Conservation (phyloP, 2,797 vertebrate genomes). For the Paedocypris micromegethes region DNA sequence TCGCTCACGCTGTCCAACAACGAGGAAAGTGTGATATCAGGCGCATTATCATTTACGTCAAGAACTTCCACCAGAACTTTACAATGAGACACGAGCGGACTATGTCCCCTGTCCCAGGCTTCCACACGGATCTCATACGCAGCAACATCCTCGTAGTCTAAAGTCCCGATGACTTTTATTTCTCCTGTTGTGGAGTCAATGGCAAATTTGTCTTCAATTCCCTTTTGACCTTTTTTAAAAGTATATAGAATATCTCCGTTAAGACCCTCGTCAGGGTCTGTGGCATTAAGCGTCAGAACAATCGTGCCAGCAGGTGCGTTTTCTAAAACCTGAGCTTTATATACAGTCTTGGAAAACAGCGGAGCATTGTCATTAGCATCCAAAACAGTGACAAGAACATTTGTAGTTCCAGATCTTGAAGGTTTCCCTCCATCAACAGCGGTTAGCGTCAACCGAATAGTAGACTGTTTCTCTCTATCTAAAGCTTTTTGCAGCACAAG, state of each 20-base stretch:
- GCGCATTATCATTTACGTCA: conserved; percentile 53
- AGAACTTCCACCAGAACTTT: conserved; percentile 53
- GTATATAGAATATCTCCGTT: conserved; percentile 59
- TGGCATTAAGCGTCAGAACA: conserved; percentile 56
- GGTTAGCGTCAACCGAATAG: conserved; percentile 54
- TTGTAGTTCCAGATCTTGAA: conserved; percentile 50
- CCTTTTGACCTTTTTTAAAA: conserved; percentile 48
- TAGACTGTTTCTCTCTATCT: conserved; percentile 51
- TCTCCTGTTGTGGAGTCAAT: conserved; percentile 55
- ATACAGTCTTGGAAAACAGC: conserved; percentile 56
- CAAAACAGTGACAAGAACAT: conserved; percentile 51
- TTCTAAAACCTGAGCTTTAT: conserved; percentile 55
- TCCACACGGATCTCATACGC: conserved; percentile 46
- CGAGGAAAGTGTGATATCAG: conserved; percentile 59
- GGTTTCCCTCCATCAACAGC: conserved; percentile 62
- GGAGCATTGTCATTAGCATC: conserved; percentile 65
- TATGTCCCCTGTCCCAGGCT: conserved; percentile 47
- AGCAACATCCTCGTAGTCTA: conserved; percentile 46
- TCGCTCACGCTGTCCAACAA: conserved; percentile 63
- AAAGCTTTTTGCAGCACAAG: conserved; percentile 52
- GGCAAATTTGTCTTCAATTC: conserved; percentile 51
- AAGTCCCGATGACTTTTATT: conserved; percentile 42
- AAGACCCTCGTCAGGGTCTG: conserved; percentile 55
- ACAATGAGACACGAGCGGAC: conserved; percentile 40
- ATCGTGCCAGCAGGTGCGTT: conserved; percentile 50